These are phyloP conservation scores for Lanius ludovicianus DNA, from an alignment of 2,113 vertebrate species.

Conservation along the genomic window DNA sequence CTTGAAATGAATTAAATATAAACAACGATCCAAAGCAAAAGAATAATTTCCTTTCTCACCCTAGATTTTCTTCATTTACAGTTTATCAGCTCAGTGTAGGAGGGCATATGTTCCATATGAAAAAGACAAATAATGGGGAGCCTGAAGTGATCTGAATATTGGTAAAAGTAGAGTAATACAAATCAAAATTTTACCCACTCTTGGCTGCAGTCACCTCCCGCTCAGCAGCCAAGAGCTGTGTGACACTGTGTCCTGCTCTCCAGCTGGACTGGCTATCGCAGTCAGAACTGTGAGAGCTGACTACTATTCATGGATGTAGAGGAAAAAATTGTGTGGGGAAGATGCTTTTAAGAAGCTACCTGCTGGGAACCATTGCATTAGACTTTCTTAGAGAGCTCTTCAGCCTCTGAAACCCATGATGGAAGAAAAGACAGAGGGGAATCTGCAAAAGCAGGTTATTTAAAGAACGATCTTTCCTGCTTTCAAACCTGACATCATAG, in stretches of 20 bases:
- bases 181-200: not conserved
- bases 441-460: not conserved
- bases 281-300: not conserved
- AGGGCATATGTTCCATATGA: not conserved
- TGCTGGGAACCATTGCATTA: not conserved
- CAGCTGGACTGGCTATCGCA: not conserved
- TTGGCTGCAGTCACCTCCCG: not conserved
- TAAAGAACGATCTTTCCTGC: not conserved
- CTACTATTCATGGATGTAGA: not conserved
- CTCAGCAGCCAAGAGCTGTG: not conserved
- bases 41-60: not conserved
- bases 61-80: not conserved
- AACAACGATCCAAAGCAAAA: not conserved
- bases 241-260: not conserved
- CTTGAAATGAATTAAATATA: not conserved
- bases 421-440: not conserved
- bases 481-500: not conserved
- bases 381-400: not conserved
- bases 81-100: not conserved
- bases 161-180: not conserved
- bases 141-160: not conserved
- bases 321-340: not conserved
- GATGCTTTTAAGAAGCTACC: not conserved
- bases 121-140: not conserved
- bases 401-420: not conserved